Base-by-base conservation (phyloP, 2,888 invertebrate species). In the Himalopsyche japonica region DNA sequence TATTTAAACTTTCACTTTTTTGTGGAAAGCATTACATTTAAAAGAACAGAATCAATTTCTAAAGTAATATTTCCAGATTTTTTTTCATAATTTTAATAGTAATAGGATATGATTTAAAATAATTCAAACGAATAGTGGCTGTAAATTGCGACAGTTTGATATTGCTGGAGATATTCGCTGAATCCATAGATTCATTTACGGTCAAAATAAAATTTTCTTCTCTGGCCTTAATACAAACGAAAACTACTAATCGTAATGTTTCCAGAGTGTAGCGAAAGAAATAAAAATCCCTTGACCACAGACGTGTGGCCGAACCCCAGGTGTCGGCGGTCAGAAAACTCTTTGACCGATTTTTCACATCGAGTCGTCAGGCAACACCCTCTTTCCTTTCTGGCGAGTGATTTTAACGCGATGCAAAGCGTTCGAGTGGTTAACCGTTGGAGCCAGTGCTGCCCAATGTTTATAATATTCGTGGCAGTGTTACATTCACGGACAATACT, bases 301-400 rank as follows among this genome's bases (percentile, higher is more conserved):
- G 70, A 70, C 70, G 70, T 70, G 70, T 70, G 27, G 37, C 70
- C 78, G 78, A 18, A 49, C 82, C 82, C 82, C 57, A 82, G 49
- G 64, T 49, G 82, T 82, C 37, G 32, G 18, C 78, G 70, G 78
- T 79, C 78, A 79, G 84, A 70, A 64, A 82, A 82, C 47, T 78
- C 84, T 84, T 84, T 84, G 84, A 84, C 84, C 84, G 70, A 84
- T 84, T 84, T 84, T 84, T 84, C 82, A 82, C 84, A 84, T 79
- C 79, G 82, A 76, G 79, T 57, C 84, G 81, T 82, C 79, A 81
- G 70, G 27, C 70, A 70, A 10, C 20, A 27, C 30, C 70, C 70
- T 30, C 27, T 70, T 70, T 27, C 47, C 57, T 84, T 84, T 84
- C 84, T 84, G 81, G 84, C 84, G 84, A 81, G 76, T 84, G 84